Percentiles rank a stretch among this genome's conserved stretches.
Evolutionary conservation across 2,113 vertebrate species (phyloP).

Genomic region (Tupaia tana): DNA sequence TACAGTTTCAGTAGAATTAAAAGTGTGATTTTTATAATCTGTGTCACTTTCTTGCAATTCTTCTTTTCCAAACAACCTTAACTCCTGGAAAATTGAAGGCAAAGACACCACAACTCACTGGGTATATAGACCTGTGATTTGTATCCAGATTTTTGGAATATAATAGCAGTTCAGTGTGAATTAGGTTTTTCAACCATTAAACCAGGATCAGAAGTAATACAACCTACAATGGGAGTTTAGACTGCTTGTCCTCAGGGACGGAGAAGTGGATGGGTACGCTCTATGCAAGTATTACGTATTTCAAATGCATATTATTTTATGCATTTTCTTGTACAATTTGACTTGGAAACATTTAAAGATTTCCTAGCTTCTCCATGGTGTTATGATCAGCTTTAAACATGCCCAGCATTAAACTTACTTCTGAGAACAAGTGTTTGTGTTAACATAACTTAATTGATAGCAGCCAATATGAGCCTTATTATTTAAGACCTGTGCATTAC

Average conservation of each 20-base stretch:
- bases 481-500: conserved; percentile 62
- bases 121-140: neutral
- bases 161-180: conserved; percentile 10
- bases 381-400: neutral
- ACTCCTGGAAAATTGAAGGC: neutral
- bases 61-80: conserved; percentile 23
- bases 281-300: neutral
- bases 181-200: conserved; percentile 41
- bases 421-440: conserved; percentile 67
- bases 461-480: conserved; percentile 53
- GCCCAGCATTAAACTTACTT: conserved; percentile 60
- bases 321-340: neutral
- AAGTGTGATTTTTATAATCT: conserved; percentile 18
- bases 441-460: conserved; percentile 77
- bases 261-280: neutral
- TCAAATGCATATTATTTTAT: conserved; percentile 19
- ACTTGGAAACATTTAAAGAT: conserved; percentile 54
- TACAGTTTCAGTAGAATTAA: neutral
- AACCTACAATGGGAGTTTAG: neutral
- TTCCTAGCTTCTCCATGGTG: conserved; percentile 14
- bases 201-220: neutral
- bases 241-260: neutral
- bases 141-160: neutral
- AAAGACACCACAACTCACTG: neutral
- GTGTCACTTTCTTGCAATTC: neutral